Evolutionary conservation across 2,797 vertebrate genomes (phyloP), one percentile per base, ranked within the genome.

Genomic region (Molossus molossus): DNA sequence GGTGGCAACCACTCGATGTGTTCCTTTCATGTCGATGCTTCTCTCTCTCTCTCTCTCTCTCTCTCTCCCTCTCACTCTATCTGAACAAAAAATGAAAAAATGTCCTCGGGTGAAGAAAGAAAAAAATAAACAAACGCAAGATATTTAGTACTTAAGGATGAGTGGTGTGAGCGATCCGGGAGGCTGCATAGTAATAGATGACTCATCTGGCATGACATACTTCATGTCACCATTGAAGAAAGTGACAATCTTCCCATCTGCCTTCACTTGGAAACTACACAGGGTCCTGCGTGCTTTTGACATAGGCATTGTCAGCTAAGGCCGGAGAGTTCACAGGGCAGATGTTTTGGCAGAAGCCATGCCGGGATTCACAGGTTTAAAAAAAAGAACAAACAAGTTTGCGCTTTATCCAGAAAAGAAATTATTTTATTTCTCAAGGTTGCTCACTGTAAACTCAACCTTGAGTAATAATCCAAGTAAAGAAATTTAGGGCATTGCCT

Each of bases 291-390:
- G 4, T 45, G 40, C 40, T 45, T 45, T 45, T 9, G 53, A 9
- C 62, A 64, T 64, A 5, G 53, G 14, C 53, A 45, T 6, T 5
- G 40, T 45, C 13, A n/a, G 5, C 3, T 15, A 29, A 65, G 27
- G 0, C n/a, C 13, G 1, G 6, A n/a, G 13, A 65, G 29, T 2
- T 65, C 3, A 29, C 17, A 18, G 3, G 27, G 27, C 2, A 11
- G 9, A 33, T 14, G 23, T 7, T 6, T 25, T 76, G 27, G 5
- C 17, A 3, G 0, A 6, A 6, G 1, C 17, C 9, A 12, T 13
- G 29, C 18, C 9, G 29, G 48, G 33, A 70, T 57, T 20, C 53
- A 23, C n/a, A 6, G 1, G 5, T 85, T 85, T 33, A 69, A 3
- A 55, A 58, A 40, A 3, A 70, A 57, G 53, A 72, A 15, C 10